phyloP scores from a whole-genome alignment of 2,888 invertebrate species.

The Malachius bipustulatus region DNA sequence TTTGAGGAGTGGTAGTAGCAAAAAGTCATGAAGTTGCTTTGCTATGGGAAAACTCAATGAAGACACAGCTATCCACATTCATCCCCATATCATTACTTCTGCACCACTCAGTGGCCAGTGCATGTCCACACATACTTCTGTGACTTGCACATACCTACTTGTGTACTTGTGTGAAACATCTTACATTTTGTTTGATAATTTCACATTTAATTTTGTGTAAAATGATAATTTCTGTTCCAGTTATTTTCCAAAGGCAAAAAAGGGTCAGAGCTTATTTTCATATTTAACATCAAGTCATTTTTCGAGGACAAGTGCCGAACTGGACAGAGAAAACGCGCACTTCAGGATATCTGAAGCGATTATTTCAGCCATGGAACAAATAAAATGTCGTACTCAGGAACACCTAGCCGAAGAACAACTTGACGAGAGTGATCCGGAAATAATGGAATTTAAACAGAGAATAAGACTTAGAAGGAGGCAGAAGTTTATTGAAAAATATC shows the following conservation, averaged over 20 bases:
- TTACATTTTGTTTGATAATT: not conserved
- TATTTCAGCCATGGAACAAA: slow-evolving; percentile 68
- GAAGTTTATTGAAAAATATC: slow-evolving; percentile 38
- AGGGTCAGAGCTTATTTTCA: slow-evolving; percentile 60
- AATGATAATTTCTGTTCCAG: no score
- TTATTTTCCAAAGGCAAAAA: slow-evolving; percentile 46
- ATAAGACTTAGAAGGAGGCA: slow-evolving; percentile 47
- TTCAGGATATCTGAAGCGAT: slow-evolving; percentile 75
- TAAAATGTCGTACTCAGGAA: slow-evolving; percentile 47
- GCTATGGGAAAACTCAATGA: no score
- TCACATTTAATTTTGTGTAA: not conserved
- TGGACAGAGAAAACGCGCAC: slow-evolving; percentile 78
- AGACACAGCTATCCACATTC: no score
- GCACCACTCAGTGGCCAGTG: no score
- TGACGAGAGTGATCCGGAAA: slow-evolving; percentile 55
- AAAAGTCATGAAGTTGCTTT: no score
- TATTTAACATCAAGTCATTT: slow-evolving; percentile 63
- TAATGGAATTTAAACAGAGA: slow-evolving; percentile 49
- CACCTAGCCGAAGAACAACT: slow-evolving; percentile 38
- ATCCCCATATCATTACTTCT: no score
- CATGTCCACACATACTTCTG: no score
- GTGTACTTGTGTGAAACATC: not conserved
- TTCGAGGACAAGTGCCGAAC: slow-evolving; percentile 57
- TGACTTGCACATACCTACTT: no score
- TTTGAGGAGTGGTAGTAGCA: no score